phyloP scores from a whole-genome alignment of 2,888 invertebrate genomes.

The Ptychoptera albimana region DNA sequence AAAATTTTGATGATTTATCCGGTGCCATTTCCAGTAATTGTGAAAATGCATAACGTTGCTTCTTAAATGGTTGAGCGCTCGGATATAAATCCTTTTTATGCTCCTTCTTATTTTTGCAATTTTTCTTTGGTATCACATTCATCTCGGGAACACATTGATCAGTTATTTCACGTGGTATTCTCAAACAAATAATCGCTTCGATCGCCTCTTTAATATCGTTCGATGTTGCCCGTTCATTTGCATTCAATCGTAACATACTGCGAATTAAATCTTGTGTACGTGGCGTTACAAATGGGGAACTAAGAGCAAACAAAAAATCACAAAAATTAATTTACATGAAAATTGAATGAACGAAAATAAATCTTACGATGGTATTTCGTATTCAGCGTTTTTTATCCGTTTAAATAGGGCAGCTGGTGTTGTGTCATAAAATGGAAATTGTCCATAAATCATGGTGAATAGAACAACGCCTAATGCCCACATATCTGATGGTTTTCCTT shows the following conservation, averaged over 20 bases:
- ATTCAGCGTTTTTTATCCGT: slow-evolving; percentile 58
- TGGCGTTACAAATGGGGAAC: slow-evolving; percentile 5
- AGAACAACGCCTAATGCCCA: slow-evolving; percentile 68
- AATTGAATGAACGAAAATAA: slow-evolving; percentile 2
- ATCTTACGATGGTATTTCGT: slow-evolving; percentile 52
- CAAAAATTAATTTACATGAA: neutral
- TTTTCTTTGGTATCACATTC: too few species aligned
- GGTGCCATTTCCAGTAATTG: neutral
- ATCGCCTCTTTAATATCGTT: slow-evolving; percentile 33
- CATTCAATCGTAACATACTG: slow-evolving; percentile 48
- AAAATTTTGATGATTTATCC: neutral
- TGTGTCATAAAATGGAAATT: slow-evolving; percentile 67
- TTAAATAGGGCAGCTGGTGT: slow-evolving; percentile 55
- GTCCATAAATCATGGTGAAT: slow-evolving; percentile 65
- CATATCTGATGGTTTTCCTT: slow-evolving; percentile 68
- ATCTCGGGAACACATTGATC: slow-evolving; percentile 27
- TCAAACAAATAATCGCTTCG: too few species aligned
- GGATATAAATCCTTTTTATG: neutral
- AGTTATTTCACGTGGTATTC: neutral
- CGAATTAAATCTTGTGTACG: slow-evolving; percentile 37
- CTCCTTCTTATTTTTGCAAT: too few species aligned
- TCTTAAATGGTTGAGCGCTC: neutral
- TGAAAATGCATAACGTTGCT: neutral
- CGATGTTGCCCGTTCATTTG: slow-evolving; percentile 48
- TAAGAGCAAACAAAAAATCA: slow-evolving; percentile 5